A percentile compares a stretch with the other conserved stretches of the same genome.
Conservation (phyloP, 2,113 vertebrate genomes). For the Tinamus guttatus region DNA sequence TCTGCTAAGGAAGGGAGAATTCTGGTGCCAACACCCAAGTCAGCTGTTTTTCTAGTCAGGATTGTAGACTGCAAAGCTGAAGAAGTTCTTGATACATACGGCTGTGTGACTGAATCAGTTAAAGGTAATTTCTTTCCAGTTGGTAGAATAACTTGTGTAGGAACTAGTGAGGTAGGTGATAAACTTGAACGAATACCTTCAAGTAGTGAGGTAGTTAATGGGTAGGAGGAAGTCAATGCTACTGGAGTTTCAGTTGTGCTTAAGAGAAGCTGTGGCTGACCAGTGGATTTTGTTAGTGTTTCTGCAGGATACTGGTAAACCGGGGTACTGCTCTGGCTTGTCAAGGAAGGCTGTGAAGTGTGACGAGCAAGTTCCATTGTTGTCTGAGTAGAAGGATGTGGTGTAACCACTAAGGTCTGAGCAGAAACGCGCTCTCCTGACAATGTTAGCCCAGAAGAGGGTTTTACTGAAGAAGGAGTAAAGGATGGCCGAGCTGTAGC, state of each 20-base stretch:
- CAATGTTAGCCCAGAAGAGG: slow-evolving; percentile 5
- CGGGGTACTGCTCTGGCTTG: slow-evolving; percentile 41
- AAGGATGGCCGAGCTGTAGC: neutral
- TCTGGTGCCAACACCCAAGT: neutral
- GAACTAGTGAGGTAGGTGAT: neutral
- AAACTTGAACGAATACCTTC: neutral
- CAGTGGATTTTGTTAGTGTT: neutral
- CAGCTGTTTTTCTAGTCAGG: neutral
- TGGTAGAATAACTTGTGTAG: slow-evolving; percentile 1
- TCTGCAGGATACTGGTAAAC: neutral
- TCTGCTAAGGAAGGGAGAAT: neutral
- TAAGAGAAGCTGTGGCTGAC: neutral
- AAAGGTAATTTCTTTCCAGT: neutral
- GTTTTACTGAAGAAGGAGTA: neutral
- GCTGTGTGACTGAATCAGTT: neutral
- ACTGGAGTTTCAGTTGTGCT: neutral
- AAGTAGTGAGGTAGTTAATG: neutral
- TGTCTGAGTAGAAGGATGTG: slow-evolving; percentile 29
- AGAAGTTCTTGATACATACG: neutral
- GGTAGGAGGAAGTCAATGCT: neutral
- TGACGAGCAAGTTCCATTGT: slow-evolving; percentile 3
- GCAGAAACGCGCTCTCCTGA: slow-evolving; percentile 21
- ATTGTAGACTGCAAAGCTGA: neutral
- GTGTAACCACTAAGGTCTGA: neutral
- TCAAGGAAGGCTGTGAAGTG: slow-evolving; percentile 34